Percentiles rank a stretch among this genome's conserved stretches.
These are phyloP conservation scores for Chloropsis hardwickii DNA, from an alignment of 2,113 vertebrate species.

Conservation along the genomic window DNA sequence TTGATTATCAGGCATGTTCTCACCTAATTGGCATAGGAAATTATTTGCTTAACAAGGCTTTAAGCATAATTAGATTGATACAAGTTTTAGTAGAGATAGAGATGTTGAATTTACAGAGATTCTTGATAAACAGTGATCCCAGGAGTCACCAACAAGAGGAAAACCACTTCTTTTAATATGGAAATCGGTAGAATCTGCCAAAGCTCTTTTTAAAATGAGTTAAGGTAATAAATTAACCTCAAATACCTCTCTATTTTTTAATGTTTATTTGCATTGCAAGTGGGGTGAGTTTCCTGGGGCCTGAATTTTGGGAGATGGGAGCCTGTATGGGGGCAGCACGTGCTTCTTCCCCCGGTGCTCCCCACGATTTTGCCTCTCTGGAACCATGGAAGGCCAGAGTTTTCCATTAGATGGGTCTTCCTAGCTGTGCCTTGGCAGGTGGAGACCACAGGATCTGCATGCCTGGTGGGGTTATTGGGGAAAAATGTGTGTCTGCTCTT, in stretches of 20 bases:
- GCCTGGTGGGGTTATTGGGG: not conserved
- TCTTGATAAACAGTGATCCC: slow-evolving; percentile 7
- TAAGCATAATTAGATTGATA: not conserved
- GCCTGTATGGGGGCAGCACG: fast-evolving
- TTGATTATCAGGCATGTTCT: not conserved
- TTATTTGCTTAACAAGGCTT: not conserved
- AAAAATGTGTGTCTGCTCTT: fast-evolving
- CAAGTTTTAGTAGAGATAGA: not conserved
- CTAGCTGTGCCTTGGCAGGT: fast-evolving
- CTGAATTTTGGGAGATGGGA: not conserved
- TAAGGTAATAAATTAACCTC: not conserved
- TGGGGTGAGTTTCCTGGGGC: not conserved
- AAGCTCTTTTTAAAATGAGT: not conserved
- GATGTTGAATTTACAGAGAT: not conserved
- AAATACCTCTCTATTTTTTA: not conserved
- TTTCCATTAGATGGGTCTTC: not conserved
- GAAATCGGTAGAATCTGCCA: not conserved
- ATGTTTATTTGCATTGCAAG: not conserved
- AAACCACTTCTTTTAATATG: not conserved
- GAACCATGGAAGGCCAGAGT: not conserved
- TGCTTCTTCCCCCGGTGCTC: fast-evolving
- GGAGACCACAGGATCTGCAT: not conserved
- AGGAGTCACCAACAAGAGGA: not conserved
- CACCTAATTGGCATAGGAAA: not conserved
- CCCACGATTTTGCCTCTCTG: no score